phyloP scores from a whole-genome alignment of 1,140 invertebrate species.

The Drosophila navojoa region DNA sequence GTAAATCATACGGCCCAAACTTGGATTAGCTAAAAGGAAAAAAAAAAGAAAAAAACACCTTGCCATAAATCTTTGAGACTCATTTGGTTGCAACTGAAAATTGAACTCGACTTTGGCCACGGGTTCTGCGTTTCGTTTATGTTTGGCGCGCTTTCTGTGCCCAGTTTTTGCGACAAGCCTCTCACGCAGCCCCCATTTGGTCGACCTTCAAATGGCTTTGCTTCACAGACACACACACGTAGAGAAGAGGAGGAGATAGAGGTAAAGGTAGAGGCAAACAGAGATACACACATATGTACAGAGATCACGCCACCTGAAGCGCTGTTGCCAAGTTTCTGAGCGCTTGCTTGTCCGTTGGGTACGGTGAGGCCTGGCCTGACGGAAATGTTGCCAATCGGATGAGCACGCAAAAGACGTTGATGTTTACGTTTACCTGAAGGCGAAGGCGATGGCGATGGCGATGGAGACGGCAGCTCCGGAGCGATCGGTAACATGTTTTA shows the following conservation, averaged over 20 bases:
- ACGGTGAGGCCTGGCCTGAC: constrained; percentile 38
- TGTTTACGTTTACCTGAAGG: constrained; percentile 49
- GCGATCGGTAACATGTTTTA: constrained; percentile 78
- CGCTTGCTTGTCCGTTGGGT: no score
- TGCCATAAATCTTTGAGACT: constrained; percentile 71
- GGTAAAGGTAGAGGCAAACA: no score
- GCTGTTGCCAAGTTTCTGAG: constrained; percentile 69
- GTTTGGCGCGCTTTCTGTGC: constrained; percentile 69
- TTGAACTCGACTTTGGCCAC: constrained; percentile 43
- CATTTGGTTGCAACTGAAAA: constrained; percentile 75
- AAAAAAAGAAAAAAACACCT: constrained; percentile 48
- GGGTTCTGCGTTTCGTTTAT: constrained; percentile 27
- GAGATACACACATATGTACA: constrained; percentile 12
- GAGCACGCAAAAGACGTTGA: constrained; percentile 53
- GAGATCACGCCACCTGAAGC: constrained; percentile 55
- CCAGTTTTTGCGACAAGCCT: constrained; percentile 16
- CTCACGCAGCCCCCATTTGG: constrained; percentile 22
- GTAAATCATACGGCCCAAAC: constrained; percentile 68
- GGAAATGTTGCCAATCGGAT: constrained; percentile 68
- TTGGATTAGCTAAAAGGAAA: constrained; percentile 56
- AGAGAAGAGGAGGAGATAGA: constrained; percentile 3
- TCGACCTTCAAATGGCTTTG: constrained; percentile 70
- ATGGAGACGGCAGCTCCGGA: constrained; percentile 28
- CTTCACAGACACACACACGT: constrained; percentile 36
- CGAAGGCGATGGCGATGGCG: constrained; percentile 46